Percentiles rank a stretch among this genome's conserved stretches.
These are phyloP conservation scores for Heteromurus nitidus DNA, from an alignment of 2,888 invertebrate species.

Conservation along the genomic window DNA sequence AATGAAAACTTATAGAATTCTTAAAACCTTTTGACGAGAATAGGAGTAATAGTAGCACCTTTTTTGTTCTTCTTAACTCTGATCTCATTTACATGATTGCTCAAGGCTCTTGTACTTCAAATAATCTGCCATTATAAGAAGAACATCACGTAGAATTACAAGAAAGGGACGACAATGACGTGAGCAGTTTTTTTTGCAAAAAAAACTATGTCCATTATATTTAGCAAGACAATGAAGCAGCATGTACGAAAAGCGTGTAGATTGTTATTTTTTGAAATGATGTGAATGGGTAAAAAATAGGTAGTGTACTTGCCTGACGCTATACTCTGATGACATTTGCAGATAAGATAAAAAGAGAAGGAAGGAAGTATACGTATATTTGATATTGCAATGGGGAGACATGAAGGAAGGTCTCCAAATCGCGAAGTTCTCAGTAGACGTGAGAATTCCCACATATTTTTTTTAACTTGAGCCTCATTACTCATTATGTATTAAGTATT, in stretches of 20 bases:
- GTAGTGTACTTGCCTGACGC: no score
- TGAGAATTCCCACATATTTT: conserved; percentile 47
- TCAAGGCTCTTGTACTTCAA: conserved; percentile 23
- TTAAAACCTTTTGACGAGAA: background rate
- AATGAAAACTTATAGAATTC: background rate
- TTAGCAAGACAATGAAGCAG: conserved; percentile 21
- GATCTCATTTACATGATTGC: conserved; percentile 55
- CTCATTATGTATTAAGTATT: conserved; percentile 10
- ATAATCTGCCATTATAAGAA: no score
- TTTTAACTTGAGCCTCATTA: background rate
- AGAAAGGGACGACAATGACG: background rate
- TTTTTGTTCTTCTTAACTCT: conserved; percentile 41
- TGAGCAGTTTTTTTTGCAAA: background rate
- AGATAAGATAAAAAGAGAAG: conserved; percentile 49
- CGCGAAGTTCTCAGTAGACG: conserved; percentile 60
- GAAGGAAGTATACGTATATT: conserved; percentile 57
- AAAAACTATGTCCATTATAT: background rate
- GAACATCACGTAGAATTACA: no score
- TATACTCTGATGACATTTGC: conserved; percentile 3
- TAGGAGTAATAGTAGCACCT: background rate
- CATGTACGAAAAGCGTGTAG: background rate
- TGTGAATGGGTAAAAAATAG: conserved; percentile 20
- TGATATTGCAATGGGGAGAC: conserved; percentile 52
- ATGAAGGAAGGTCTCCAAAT: conserved; percentile 57
- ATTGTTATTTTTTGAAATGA: background rate